These are phyloP conservation scores for Sander vitreus DNA, from an alignment of 2,113 vertebrate species.

Conservation along the genomic window DNA sequence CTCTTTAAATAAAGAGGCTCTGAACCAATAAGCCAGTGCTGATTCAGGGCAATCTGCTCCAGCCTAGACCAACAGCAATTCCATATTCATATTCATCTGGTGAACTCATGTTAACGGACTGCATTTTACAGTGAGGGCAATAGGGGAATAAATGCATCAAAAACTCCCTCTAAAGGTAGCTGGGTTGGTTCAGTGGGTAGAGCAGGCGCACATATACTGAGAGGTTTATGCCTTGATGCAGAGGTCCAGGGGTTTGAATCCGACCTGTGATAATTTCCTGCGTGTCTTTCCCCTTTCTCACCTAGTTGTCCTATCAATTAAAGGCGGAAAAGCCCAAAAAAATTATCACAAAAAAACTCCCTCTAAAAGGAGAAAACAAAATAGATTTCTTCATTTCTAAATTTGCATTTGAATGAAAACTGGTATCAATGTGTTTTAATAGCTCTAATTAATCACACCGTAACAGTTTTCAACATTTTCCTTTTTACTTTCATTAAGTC, in stretches of 20 bases:
- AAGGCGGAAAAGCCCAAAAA: too few relatives aligned
- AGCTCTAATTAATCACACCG: neutral
- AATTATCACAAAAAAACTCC: neutral
- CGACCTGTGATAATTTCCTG: too few relatives aligned
- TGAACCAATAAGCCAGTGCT: slow-evolving; percentile 49
- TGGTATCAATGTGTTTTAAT: neutral
- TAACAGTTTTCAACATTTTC: neutral
- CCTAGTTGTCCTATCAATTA: too few relatives aligned
- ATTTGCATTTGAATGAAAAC: slow-evolving; percentile 1
- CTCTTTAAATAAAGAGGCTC: slow-evolving; percentile 57
- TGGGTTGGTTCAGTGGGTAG: too few relatives aligned
- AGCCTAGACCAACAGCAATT: slow-evolving; percentile 12
- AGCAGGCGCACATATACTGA: too few relatives aligned
- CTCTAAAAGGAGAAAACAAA: neutral
- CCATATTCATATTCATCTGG: slow-evolving; percentile 39
- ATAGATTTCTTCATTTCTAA: neutral
- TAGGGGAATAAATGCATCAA: slow-evolving; percentile 6
- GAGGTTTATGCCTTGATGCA: too few relatives aligned
- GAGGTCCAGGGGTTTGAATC: too few relatives aligned
- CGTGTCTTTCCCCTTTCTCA: too few relatives aligned
- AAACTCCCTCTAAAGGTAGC: neutral
- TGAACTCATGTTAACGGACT: slow-evolving; percentile 9
- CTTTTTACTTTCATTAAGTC: neutral
- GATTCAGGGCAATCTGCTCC: slow-evolving; percentile 41
- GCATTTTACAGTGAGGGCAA: slow-evolving; percentile 19